Evolutionary conservation across 1,140 invertebrate species (phyloP).

Genomic region (Luehdorfia chinensis): DNA sequence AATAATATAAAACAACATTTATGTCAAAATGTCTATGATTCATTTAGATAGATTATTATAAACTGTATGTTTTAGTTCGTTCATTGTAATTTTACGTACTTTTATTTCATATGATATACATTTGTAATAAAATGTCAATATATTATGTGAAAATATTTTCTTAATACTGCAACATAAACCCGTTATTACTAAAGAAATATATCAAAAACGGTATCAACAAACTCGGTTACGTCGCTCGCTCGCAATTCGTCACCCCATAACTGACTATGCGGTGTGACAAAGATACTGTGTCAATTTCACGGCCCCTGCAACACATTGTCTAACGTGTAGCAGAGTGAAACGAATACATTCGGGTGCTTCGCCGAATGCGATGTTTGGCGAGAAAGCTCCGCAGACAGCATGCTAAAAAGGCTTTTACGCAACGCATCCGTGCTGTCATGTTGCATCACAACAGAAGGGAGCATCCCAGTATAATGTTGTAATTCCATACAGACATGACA

Average conservation of each 20-base stretch:
- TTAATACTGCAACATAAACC: too few species aligned
- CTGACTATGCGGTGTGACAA: conserved; percentile 38
- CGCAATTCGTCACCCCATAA: conserved; percentile 48
- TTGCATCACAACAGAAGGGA: conserved; percentile 40
- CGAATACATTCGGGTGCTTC: conserved; percentile 57
- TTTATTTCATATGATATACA: too few species aligned
- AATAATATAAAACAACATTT: too few species aligned
- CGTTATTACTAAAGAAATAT: conserved; percentile 2
- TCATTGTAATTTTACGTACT: too few species aligned
- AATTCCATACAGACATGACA: too few species aligned
- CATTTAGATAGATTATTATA: too few species aligned
- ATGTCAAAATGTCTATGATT: too few species aligned
- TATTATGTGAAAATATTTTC: too few species aligned
- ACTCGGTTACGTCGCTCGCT: conserved; percentile 46
- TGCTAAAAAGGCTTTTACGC: conserved; percentile 64
- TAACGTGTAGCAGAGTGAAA: conserved; percentile 25
- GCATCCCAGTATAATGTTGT: background rate
- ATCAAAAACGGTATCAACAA: conserved; percentile 35
- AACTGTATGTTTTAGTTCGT: too few species aligned
- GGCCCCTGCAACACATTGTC: conserved; percentile 33
- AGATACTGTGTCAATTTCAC: conserved; percentile 57
- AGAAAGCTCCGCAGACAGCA: conserved; percentile 57
- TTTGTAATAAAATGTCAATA: too few species aligned
- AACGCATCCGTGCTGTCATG: conserved; percentile 30
- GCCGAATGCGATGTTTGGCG: conserved; percentile 38